A percentile compares a stretch with the other conserved stretches of the same genome.
Conservation (phyloP, 2,888 invertebrate species). For the Cosmia pyralina region DNA sequence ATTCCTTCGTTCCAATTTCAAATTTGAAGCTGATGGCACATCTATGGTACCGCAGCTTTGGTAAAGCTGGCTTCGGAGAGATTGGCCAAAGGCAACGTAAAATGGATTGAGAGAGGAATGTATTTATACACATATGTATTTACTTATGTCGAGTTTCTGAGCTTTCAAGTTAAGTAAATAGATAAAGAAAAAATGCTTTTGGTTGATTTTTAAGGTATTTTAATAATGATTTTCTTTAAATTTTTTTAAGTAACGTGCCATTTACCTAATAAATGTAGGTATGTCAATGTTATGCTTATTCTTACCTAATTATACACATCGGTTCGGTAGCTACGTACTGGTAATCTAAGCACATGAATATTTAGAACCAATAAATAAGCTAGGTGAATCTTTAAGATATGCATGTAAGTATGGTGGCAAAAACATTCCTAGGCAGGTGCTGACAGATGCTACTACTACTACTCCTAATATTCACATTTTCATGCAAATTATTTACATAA, state of each 20-base stretch:
- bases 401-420: not conserved
- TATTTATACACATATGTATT: conserved; percentile 17
- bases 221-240: not conserved
- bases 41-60: conserved; percentile 84
- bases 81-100: conserved; percentile 66
- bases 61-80: conserved; percentile 67
- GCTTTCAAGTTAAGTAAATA: not conserved
- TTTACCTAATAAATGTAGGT: no score
- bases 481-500: conserved; percentile 8
- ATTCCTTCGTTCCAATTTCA: conserved; percentile 90
- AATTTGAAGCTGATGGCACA: conserved; percentile 88
- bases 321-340: not conserved
- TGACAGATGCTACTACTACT: no score
- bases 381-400: conserved; percentile 1
- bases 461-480: not conserved
- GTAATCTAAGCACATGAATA: not conserved
- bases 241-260: no score
- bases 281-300: not conserved
- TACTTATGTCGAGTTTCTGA: conserved; percentile 7
- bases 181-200: not conserved
- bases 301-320: not conserved
- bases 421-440: conserved; percentile 20
- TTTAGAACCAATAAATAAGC: not conserved
- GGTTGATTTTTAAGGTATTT: not conserved
- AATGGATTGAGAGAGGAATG: conserved; percentile 38